Conservation (phyloP, 1,140 invertebrate species). For the Delia radicum region DNA sequence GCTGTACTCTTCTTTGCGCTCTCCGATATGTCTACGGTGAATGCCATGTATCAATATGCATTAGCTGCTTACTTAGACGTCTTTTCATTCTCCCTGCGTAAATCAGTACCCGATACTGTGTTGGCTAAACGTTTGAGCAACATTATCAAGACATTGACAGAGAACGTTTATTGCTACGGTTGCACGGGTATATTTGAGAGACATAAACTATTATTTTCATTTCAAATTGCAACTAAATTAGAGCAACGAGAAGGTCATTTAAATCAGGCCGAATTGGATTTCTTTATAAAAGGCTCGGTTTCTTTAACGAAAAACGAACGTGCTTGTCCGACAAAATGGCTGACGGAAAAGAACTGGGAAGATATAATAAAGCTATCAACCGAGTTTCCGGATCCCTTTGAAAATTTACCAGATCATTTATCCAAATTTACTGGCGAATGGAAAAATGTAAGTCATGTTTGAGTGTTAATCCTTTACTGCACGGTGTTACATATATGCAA, state of each 20-base stretch:
- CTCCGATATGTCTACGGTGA: conserved; percentile 80
- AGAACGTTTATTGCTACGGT: conserved; percentile 85
- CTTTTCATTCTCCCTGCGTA: conserved; percentile 75
- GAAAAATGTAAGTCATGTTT: conserved; percentile 61
- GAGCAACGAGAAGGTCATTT: conserved; percentile 68
- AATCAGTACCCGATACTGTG: conserved; percentile 74
- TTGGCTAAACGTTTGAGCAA: conserved; percentile 72
- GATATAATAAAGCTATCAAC: conserved; percentile 71
- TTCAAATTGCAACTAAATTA: conserved; percentile 84
- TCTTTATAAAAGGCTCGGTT: conserved; percentile 85
- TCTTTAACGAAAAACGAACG: conserved; percentile 71
- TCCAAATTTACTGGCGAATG: conserved; percentile 63
- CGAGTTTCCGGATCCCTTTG: conserved; percentile 71
- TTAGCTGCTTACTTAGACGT: conserved; percentile 77
- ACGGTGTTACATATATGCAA: too few relatives aligned
- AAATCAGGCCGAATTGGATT: conserved; percentile 75
- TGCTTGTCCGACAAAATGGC: conserved; percentile 70
- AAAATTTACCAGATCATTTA: conserved; percentile 67
- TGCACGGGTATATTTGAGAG: conserved; percentile 89
- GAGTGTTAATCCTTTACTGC: neutral
- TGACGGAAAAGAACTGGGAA: conserved; percentile 75
- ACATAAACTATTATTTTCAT: conserved; percentile 86
- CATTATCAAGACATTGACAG: conserved; percentile 80
- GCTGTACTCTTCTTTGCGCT: conserved; percentile 88
- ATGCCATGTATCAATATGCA: conserved; percentile 91